Percentiles rank a stretch among this genome's conserved stretches.
Conservation (phyloP, 2,888 invertebrate species). For the Ariolimax columbianus region DNA sequence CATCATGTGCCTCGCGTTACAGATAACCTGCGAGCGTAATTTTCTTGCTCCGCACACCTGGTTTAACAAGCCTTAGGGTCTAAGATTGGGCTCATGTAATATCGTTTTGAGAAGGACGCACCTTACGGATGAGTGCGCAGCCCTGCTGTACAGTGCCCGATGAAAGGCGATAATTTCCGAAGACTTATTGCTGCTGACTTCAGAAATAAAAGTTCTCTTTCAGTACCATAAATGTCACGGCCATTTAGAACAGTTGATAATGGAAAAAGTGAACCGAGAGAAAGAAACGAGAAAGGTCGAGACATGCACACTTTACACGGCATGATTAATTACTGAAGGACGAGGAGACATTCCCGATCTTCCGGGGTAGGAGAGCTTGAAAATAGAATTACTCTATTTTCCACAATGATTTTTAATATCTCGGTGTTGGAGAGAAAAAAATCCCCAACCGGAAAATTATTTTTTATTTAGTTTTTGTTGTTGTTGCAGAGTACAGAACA, state of each 20-base stretch:
- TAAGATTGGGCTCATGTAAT: no score
- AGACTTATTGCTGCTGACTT: neutral
- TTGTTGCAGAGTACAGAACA: neutral
- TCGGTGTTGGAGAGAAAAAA: neutral
- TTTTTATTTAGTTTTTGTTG: neutral
- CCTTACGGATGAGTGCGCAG: neutral
- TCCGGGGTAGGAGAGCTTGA: neutral
- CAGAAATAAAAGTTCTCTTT: neutral
- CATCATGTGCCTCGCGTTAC: no score
- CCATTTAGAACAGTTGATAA: neutral
- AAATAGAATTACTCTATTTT: neutral
- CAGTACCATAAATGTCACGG: no score
- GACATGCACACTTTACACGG: constrained; percentile 1
- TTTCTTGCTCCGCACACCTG: no score
- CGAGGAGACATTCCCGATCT: neutral
- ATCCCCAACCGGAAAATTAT: neutral
- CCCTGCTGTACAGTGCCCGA: neutral
- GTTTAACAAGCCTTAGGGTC: no score
- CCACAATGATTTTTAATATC: neutral
- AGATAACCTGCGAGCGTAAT: no score
- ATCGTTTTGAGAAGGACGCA: no score
- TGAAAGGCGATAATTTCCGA: neutral
- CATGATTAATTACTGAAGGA: constrained; percentile 18
- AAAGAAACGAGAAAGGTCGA: neutral
- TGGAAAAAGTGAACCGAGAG: neutral